Evolutionary conservation across 2,113 vertebrate species (phyloP).

Genomic region (Irena cyanogastra): DNA sequence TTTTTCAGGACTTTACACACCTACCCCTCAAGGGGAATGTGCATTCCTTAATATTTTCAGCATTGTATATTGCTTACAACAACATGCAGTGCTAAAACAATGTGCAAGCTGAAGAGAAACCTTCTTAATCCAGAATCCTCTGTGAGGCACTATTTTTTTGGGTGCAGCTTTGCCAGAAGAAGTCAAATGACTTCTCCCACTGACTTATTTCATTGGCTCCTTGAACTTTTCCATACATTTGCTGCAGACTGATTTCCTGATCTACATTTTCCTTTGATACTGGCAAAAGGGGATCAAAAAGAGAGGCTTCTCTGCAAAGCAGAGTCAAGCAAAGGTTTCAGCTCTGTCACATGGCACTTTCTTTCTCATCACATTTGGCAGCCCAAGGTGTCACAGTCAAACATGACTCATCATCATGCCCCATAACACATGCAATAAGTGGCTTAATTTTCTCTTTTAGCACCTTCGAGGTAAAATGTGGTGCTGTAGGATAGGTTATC

Average conservation of each 20-base stretch:
- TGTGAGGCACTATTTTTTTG: background rate
- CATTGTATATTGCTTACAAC: background rate
- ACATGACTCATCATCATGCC: background rate
- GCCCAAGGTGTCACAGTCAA: background rate
- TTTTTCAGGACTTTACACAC: background rate
- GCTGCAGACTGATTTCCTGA: background rate
- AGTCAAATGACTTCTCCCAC: background rate
- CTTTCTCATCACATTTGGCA: background rate
- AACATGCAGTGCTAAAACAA: background rate
- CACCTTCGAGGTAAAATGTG: background rate
- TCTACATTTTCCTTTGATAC: constrained; percentile 15
- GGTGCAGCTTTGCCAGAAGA: background rate
- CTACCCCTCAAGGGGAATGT: background rate
- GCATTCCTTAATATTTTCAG: background rate
- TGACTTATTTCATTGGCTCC: background rate
- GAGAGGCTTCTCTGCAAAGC: background rate
- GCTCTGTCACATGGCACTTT: background rate
- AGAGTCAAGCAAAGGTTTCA: background rate
- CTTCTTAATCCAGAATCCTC: background rate
- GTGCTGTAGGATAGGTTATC: background rate
- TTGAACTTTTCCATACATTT: background rate
- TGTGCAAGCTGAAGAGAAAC: background rate
- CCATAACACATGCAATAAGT: background rate
- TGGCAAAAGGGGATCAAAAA: background rate
- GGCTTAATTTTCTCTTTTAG: background rate